Base-by-base conservation (phyloP, 2,797 vertebrate species). In the Sebastes trivittatus region DNA sequence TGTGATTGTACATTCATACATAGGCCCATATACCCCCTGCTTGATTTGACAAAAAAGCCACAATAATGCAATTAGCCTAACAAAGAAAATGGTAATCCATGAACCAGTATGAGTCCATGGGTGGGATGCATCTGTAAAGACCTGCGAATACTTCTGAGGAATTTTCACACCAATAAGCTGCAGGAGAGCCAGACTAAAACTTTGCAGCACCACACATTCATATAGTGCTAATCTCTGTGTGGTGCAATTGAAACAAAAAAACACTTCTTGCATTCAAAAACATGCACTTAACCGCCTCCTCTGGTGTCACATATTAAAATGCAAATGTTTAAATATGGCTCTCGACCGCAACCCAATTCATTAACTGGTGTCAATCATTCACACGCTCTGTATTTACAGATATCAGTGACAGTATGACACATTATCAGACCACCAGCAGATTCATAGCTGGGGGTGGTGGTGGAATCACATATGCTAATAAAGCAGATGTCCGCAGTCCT, bases 401-500 rank as follows among this genome's bases (percentile, higher is more conserved):
- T 90, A 86, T 83, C 87, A 80, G 77, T 63, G 66, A 84, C 64
- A 78, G 75, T 86, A 79, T 75, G 87, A 85, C 78, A 79, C 87
- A 80, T 88, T 90, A 94, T 94, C 92, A 94, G 95, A 93, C 94
- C 95, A 94, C 94, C 95, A 94, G 93, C 91, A 88, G 93, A 92
- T 93, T 85, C 89, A 93, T 87, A 87, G 94, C 84, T 89, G 90
- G 88, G 91, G 93, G 92, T 83, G 79, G 88, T 46, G 49, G 49
- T 54, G 49, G 49, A 89, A 89, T 93, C 93, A 90, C 90, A 84
- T 92, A 96, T 95, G 95, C 93, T 95, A 96, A 96, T 95, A 92
- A 93, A 94, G 93, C 94, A 96, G 95, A 96, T 95, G 96, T 96
- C 94, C 91, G 68, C 91, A 82, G 89, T 92, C 86, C 84, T 90